Percentiles rank a stretch among this genome's conserved stretches.
phyloP scores from a whole-genome alignment of 2,888 invertebrate species.

The Dyspetes luteomarginatus region DNA sequence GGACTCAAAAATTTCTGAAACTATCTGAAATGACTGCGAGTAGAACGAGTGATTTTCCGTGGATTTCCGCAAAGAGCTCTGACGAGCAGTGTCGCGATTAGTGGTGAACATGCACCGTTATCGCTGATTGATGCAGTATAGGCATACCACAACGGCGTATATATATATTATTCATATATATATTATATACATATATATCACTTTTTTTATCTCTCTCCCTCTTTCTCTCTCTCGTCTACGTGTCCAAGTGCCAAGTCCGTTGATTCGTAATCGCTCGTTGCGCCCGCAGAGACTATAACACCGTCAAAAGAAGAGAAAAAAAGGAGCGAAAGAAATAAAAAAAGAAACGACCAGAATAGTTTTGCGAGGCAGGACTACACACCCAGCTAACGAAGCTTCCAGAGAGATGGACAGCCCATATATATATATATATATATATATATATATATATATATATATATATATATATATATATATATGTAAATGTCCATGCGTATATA shows the following conservation, averaged over 20 bases:
- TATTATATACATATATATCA: background rate
- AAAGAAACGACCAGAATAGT: conserved; percentile 42
- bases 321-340: background rate
- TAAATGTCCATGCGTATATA: no score
- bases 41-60: background rate
- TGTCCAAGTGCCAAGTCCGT: conserved; percentile 37
- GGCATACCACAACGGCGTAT: conserved; percentile 7
- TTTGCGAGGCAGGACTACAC: conserved; percentile 33
- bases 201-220: background rate
- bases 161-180: no score
- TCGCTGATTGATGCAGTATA: conserved; percentile 7
- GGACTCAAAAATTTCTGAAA: background rate
- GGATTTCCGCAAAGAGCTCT: background rate
- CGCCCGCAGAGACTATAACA: conserved; percentile 36
- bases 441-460: no score
- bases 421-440: conserved; percentile 2
- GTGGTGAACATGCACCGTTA: background rate
- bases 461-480: no score
- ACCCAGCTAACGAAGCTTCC: conserved; percentile 56
- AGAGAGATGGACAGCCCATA: conserved; percentile 4
- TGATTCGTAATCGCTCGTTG: conserved; percentile 43
- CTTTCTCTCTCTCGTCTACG: background rate
- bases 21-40: background rate
- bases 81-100: background rate
- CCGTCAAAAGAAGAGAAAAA: conserved; percentile 15